These are phyloP conservation scores for Drosophila ercepeae DNA, from an alignment of 1,140 invertebrate genomes.

Conservation along the genomic window DNA sequence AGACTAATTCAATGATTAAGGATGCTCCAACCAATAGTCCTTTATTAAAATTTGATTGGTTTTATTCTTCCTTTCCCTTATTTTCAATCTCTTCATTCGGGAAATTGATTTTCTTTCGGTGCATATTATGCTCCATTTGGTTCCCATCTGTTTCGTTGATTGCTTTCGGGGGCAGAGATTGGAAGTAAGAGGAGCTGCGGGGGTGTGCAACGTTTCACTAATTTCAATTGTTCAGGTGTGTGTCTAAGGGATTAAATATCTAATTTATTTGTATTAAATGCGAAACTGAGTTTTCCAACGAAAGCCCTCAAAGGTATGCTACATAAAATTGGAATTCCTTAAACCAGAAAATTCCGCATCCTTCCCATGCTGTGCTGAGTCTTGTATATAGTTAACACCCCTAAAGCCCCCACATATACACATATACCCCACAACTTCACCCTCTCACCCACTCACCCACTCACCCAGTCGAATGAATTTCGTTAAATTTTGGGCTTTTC, in stretches of 20 bases:
- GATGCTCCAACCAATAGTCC: background rate
- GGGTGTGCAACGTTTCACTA: constrained; percentile 19
- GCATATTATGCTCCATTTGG: constrained; percentile 40
- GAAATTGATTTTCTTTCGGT: constrained; percentile 17
- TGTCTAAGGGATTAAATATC: constrained; percentile 41
- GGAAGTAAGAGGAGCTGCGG: background rate
- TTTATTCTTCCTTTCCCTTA: background rate
- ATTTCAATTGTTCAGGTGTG: constrained; percentile 48
- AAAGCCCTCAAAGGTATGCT: constrained; percentile 15
- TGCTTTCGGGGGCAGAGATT: constrained; percentile 24
- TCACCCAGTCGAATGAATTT: constrained; percentile 63
- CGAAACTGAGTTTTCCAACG: constrained; percentile 7
- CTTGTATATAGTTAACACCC: constrained; percentile 36
- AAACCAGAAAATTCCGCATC: constrained; percentile 12
- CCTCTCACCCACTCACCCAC: background rate
- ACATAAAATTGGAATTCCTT: constrained; percentile 41
- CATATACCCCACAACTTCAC: background rate
- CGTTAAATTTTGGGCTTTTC: constrained; percentile 78
- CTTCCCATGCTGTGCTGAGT: constrained; percentile 20
- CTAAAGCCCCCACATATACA: constrained; percentile 5
- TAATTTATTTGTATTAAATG: constrained; percentile 46
- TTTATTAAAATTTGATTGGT: background rate
- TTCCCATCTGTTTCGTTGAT: constrained; percentile 46
- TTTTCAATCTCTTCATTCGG: no score
- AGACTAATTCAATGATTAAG: background rate